phyloP scores from a whole-genome alignment of 2,797 vertebrate genomes.

The Tiaroga cobitis region DNA sequence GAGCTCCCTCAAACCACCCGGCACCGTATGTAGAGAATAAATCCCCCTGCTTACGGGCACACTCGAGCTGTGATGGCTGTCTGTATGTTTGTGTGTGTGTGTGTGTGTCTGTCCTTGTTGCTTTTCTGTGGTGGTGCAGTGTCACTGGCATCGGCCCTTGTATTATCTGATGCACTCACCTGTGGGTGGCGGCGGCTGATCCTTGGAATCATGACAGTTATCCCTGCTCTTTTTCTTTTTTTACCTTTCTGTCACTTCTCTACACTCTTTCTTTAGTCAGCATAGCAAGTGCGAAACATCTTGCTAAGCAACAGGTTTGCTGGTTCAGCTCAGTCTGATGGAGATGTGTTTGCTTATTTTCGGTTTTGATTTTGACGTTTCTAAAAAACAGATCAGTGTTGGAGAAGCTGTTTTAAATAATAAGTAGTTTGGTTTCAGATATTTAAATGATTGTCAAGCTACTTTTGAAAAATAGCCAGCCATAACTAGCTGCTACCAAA shows the following conservation, averaged over 20 bases:
- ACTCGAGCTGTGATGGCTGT: slow-evolving; percentile 74
- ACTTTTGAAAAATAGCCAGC: not conserved
- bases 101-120: slow-evolving; percentile 37
- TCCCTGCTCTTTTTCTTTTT: slow-evolving; percentile 3
- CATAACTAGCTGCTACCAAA: not conserved
- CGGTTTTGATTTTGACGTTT: not conserved
- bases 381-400: not conserved
- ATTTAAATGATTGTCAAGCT: not conserved
- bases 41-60: slow-evolving; percentile 62
- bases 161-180: slow-evolving; percentile 65
- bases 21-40: slow-evolving; percentile 49
- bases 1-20: slow-evolving; percentile 70
- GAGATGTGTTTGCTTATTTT: slow-evolving; percentile 29
- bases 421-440: not conserved
- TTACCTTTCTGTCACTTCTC: slow-evolving; percentile 27
- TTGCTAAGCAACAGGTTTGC: slow-evolving; percentile 59
- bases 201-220: slow-evolving; percentile 22
- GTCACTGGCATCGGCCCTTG: slow-evolving; percentile 50
- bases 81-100: slow-evolving; percentile 33
- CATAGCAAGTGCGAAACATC: slow-evolving; percentile 1
- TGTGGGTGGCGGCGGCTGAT: slow-evolving; percentile 66
- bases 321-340: slow-evolving; percentile 57
- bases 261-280: slow-evolving; percentile 60
- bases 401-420: not conserved
- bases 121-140: slow-evolving; percentile 37